phyloP scores from a whole-genome alignment of 37 sponge, comb jelly and placozoan species.

The Hexactinellida sp. region DNA sequence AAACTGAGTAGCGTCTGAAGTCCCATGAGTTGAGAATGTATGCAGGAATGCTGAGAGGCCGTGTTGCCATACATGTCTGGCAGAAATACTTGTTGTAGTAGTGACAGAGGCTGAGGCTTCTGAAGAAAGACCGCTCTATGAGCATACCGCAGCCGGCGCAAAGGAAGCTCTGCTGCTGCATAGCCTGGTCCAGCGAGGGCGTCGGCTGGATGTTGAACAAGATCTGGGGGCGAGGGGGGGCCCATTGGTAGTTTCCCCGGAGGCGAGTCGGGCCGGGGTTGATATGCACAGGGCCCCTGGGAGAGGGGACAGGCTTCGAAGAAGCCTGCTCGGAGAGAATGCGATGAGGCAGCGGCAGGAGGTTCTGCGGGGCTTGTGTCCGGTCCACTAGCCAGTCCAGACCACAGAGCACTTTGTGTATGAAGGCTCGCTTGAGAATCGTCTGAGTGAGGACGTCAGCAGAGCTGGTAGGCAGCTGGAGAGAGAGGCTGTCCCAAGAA shows the following conservation, averaged over 20 bases:
- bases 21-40: constrained; percentile 72
- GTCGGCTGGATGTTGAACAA: constrained; percentile 59
- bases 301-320: not conserved
- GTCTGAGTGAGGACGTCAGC: not conserved
- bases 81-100: constrained; percentile 97
- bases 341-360: not conserved
- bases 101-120: constrained; percentile 74
- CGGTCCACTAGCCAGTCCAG: not conserved
- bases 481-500: not conserved
- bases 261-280: not conserved
- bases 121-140: constrained; percentile 45
- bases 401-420: not conserved
- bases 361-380: not conserved
- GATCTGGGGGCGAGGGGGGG: constrained; percentile 87
- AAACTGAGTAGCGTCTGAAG: constrained; percentile 55
- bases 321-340: not conserved
- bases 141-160: constrained; percentile 97
- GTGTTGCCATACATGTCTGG: constrained; percentile 68
- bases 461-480: not conserved
- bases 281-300: not conserved
- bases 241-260: constrained; percentile 84
- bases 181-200: constrained; percentile 33
- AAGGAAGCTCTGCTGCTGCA: constrained; percentile 54
- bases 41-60: constrained; percentile 53
- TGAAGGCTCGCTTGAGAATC: not conserved